phyloP scores from a whole-genome alignment of 2,888 invertebrate genomes.

The Linnaemya vulpina region DNA sequence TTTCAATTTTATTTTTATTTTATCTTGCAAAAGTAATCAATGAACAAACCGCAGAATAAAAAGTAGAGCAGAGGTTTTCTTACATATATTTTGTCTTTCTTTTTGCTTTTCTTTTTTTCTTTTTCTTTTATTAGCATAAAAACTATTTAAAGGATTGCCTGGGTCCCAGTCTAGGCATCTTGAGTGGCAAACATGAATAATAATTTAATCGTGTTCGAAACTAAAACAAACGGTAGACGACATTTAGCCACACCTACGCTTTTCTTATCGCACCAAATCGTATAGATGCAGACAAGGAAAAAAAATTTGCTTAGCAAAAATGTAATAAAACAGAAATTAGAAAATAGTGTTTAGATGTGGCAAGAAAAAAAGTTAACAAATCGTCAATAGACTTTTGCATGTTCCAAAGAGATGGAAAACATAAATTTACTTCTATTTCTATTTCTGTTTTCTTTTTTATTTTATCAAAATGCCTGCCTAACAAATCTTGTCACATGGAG shows the following conservation, averaged over 20 bases:
- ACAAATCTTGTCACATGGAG: slow-evolving; percentile 67
- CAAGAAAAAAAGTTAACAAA: slow-evolving; percentile 54
- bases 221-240: slow-evolving; percentile 67
- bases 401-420: slow-evolving; percentile 48
- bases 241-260: slow-evolving; percentile 69
- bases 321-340: slow-evolving; percentile 41
- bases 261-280: slow-evolving; percentile 44
- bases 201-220: slow-evolving; percentile 52
- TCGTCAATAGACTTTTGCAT: slow-evolving; percentile 51
- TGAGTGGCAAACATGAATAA: slow-evolving; percentile 60
- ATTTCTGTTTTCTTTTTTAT: too few relatives aligned
- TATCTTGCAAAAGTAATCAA: slow-evolving; percentile 65
- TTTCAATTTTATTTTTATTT: slow-evolving; percentile 27
- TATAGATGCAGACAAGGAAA: not conserved
- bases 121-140: slow-evolving; percentile 44
- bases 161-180: slow-evolving; percentile 36
- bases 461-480: slow-evolving; percentile 45
- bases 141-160: slow-evolving; percentile 65
- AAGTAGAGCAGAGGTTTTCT: slow-evolving; percentile 56
- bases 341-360: slow-evolving; percentile 43
- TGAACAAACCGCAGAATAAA: slow-evolving; percentile 47
- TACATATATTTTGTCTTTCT: not conserved
- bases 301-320: slow-evolving; percentile 19
- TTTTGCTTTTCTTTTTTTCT: not conserved
- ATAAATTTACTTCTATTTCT: slow-evolving; percentile 57